Base-by-base conservation (phyloP, 2,888 invertebrate species). In the Caenorhabditis sp. region DNA sequence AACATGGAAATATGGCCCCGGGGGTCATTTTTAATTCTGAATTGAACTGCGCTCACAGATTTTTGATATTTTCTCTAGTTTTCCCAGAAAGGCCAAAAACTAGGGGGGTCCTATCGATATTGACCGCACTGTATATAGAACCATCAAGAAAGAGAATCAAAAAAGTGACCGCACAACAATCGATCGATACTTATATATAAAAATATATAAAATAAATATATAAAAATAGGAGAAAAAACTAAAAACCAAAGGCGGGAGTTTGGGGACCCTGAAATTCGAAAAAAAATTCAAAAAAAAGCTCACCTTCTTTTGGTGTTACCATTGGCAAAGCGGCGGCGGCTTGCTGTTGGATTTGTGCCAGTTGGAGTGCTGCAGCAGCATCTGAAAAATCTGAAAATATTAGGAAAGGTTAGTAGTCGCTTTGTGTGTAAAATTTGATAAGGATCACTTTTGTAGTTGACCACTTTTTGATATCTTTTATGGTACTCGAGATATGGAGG, bases 261-360 rank as follows among this genome's bases (percentile, higher is more conserved):
- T 32, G 32, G 51, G 40, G 22, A 50, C 9, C 32, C 35, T 35
- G 53, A 32, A n/a, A n/a, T n/a, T n/a, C n/a, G n/a, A n/a, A n/a
- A n/a, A n/a, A n/a, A n/a, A n/a, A n/a, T n/a, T n/a, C n/a, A n/a
- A n/a, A n/a, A n/a, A 69, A 13, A 40, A 40, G 32, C 80, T 96
- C 95, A 96, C 96, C 96, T 95, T 96, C 96, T 94, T 96, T 95
- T 93, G 96, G 96, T 93, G 84, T 84, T 9, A 87, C 85, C 65
- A 87, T 82, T 9, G 95, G 86, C 69, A 84, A 55, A 13, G 82
- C 74, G 0, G 84, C 81, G 4, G 86, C 86, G 2, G 82, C 78
- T 78, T 85, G 85, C 37, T 85, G 85, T 64, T 85, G 85, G 28
- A 85, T 80, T 71, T 81, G 81, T 2, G 83, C 83, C 22, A 83